These are phyloP conservation scores for Sesia apiformis DNA, from an alignment of 2,888 invertebrate species.

Conservation along the genomic window DNA sequence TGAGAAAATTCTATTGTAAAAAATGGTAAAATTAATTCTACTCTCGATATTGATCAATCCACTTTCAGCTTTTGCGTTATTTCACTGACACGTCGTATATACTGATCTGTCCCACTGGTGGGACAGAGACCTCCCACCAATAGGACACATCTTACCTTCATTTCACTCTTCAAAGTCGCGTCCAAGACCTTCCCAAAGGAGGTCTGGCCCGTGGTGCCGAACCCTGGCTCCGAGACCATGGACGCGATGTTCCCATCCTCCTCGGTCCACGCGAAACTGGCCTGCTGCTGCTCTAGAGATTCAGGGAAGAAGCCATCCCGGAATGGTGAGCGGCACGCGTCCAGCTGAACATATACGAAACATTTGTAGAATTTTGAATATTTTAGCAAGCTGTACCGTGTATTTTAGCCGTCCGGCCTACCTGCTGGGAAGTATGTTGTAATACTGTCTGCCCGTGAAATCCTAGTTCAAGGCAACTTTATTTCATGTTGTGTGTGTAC, in stretches of 20 bases:
- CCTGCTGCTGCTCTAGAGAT: constrained; percentile 41
- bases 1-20: too few relatives aligned
- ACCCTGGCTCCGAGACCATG: constrained; percentile 58
- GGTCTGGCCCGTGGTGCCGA: constrained; percentile 52
- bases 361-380: not conserved
- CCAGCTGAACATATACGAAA: constrained; percentile 1
- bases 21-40: too few relatives aligned
- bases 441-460: not conserved
- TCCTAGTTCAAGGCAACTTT: not conserved
- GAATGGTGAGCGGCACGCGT: constrained; percentile 25
- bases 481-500: not conserved
- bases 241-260: constrained; percentile 62
- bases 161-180: constrained; percentile 40
- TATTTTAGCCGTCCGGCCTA: not conserved
- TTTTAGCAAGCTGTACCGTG: not conserved
- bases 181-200: constrained; percentile 56
- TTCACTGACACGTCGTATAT: too few relatives aligned
- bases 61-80: too few relatives aligned
- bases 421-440: not conserved
- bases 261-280: constrained; percentile 62
- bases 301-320: constrained; percentile 56
- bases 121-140: too few relatives aligned
- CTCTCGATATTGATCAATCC: too few relatives aligned
- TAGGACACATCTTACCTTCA: constrained; percentile 30
- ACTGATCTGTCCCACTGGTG: too few relatives aligned